Conservation (phyloP, 2,888 invertebrate species). For the Myopa testacea region DNA sequence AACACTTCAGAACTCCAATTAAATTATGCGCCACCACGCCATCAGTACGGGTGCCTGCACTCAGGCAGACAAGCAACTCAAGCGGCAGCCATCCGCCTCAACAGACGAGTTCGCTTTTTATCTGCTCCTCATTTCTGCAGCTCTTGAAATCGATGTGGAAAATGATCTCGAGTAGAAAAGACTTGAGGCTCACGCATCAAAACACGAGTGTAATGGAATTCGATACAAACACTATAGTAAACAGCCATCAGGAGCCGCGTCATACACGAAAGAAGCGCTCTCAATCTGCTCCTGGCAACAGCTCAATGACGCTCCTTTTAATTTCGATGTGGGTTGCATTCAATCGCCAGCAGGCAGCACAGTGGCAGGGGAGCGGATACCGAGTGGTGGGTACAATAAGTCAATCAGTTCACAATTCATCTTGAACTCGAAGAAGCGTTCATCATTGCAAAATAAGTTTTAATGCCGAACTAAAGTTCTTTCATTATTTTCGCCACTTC, state of each 20-base stretch:
- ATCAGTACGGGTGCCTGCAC: background rate
- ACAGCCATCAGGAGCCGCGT: constrained; percentile 26
- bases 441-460: background rate
- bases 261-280: background rate
- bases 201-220: constrained; percentile 47
- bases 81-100: background rate
- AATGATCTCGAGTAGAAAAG: constrained; percentile 49
- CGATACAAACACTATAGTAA: constrained; percentile 41
- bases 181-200: constrained; percentile 45
- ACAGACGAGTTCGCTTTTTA: background rate
- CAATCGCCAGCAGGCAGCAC: background rate
- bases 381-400: too few species aligned
- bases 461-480: background rate
- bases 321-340: background rate
- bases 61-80: background rate
- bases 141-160: constrained; percentile 38
- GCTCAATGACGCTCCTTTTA: background rate
- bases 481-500: too few species aligned
- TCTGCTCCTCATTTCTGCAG: constrained; percentile 29
- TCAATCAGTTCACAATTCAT: too few species aligned
- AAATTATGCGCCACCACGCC: background rate
- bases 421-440: too few species aligned
- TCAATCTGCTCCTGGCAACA: background rate
- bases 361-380: background rate
- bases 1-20: background rate